Base-by-base conservation (phyloP, 1,140 invertebrate species). In the Penaeus indicus region DNA sequence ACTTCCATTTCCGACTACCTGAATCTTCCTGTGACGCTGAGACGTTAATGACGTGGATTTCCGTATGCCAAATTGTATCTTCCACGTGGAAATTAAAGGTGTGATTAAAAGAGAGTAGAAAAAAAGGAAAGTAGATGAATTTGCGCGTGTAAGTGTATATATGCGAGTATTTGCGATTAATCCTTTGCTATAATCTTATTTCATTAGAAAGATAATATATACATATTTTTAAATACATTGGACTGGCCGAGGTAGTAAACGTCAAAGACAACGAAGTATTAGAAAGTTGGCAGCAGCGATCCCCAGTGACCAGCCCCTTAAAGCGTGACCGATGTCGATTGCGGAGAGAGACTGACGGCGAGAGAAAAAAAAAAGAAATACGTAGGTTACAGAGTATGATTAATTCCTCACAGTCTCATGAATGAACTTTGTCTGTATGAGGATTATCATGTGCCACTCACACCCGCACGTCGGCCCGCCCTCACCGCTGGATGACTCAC, bases 1-100 rank as follows among this genome's bases (percentile, higher is more conserved):
- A 79, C 77, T 79, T 79, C 25, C 77, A 79, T 79, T 79, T 54
- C 77, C 77, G 67, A 72, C 67, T 72, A 72, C 67, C 67, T 72
- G 67, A 18, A 72, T 22, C 16, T 32, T 22, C 32, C n/a, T 72
- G 67, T 72, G 32, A 72, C n/a, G n/a, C 67, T n/a, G 32, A 32
- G 11, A 72, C 67, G 22, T 25, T 54, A 54, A 54, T 54, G 54
- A 54, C 16, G 54, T 54, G 54, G 54, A 54, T 54, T 54, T 54
- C 54, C 54, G 10, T 54, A 54, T 54, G 54, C 54, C 54, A 54
- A 54, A 54, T 13, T 11, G 16, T 72, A 25, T 72, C 67, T 72
- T 72, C n/a, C n/a, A 72, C 67, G 67, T 32, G n/a, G 11, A 72
- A 25, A 32, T 25, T 22, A 72, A 72, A 4, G 67, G 67, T 72